Percentiles rank a stretch among this genome's conserved stretches.
phyloP scores from a whole-genome alignment of 2,113 vertebrate species.

The Pterocles gutturalis region DNA sequence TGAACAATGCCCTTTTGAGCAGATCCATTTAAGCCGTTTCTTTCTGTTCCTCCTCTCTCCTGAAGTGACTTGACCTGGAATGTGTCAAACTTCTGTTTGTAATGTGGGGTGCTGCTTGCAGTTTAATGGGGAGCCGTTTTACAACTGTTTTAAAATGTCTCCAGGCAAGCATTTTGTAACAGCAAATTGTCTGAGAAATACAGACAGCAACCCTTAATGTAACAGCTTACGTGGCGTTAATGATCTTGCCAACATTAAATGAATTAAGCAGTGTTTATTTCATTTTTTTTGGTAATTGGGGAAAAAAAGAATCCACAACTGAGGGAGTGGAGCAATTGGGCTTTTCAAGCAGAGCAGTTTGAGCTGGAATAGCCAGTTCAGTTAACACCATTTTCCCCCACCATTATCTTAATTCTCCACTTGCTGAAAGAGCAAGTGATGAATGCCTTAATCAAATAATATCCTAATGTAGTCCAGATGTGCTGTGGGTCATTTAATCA shows the following conservation, averaged over 20 bases:
- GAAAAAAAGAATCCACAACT: background rate
- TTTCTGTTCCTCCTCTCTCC: background rate
- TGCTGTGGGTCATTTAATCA: conserved; percentile 9
- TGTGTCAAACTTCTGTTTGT: background rate
- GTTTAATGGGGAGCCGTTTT: background rate
- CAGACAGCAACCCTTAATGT: background rate
- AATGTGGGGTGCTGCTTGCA: background rate
- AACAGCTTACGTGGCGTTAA: background rate
- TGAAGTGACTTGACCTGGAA: background rate
- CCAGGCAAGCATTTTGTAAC: background rate
- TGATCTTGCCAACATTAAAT: background rate
- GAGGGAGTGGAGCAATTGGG: background rate
- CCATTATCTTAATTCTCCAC: conserved; percentile 2
- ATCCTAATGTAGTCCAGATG: conserved; percentile 74
- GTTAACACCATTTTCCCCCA: background rate
- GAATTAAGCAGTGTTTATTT: background rate
- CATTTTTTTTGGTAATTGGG: background rate
- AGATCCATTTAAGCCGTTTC: background rate
- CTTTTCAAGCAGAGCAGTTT: background rate
- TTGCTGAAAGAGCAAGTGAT: conserved; percentile 29
- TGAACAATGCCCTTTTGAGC: background rate
- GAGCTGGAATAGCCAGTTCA: background rate
- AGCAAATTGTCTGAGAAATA: background rate
- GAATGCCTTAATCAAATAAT: conserved; percentile 70
- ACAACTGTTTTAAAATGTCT: background rate